phyloP scores from a whole-genome alignment of 2,797 vertebrate species.

The Menidia menidia region DNA sequence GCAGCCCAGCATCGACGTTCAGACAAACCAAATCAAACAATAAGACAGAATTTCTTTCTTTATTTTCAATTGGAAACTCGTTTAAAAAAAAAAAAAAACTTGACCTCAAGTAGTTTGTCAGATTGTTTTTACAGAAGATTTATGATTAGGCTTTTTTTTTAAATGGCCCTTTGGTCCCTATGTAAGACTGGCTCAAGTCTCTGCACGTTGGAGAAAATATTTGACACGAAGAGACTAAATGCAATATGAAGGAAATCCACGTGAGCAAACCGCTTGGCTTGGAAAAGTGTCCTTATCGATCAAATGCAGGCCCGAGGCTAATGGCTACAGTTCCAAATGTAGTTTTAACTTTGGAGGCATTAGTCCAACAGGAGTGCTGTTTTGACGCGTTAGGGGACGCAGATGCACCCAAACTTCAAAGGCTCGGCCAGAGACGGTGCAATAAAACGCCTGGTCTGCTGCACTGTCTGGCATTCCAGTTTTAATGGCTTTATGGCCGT shows the following conservation, averaged over 20 bases:
- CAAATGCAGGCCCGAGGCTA: neutral
- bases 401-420: slow-evolving; percentile 97
- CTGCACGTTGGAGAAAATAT: slow-evolving; percentile 48
- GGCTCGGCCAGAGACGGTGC: slow-evolving; percentile 90
- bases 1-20: neutral
- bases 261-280: slow-evolving; percentile 5
- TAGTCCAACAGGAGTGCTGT: slow-evolving; percentile 65
- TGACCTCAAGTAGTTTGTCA: neutral
- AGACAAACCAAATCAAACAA: neutral
- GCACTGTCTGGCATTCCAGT: slow-evolving; percentile 97
- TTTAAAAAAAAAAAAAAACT: no score
- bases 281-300: slow-evolving; percentile 4
- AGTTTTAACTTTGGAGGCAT: slow-evolving; percentile 32
- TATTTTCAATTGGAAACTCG: neutral
- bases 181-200: slow-evolving; percentile 53
- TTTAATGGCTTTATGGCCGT: slow-evolving; percentile 98
- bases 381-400: slow-evolving; percentile 89
- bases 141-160: neutral
- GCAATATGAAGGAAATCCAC: slow-evolving; percentile 14
- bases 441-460: slow-evolving; percentile 95
- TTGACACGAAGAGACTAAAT: slow-evolving; percentile 29
- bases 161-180: slow-evolving; percentile 5
- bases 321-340: neutral
- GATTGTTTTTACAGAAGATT: neutral
- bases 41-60: no score